These are phyloP conservation scores for Macaca nemestrina DNA, from an alignment of 2,113 vertebrate genomes.

Conservation along the genomic window DNA sequence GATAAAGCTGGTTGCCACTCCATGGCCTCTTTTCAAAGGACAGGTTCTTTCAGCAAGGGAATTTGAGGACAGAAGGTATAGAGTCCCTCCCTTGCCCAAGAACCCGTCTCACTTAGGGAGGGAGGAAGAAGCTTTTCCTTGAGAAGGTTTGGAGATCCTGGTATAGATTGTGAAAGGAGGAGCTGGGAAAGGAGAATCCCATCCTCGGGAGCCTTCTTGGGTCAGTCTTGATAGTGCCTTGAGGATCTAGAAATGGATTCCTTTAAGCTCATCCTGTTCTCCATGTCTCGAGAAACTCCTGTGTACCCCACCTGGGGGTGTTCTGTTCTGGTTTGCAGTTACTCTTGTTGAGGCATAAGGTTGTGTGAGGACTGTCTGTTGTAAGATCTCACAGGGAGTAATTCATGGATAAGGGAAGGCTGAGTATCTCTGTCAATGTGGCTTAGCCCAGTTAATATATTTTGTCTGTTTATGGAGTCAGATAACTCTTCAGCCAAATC, in stretches of 20 bases:
- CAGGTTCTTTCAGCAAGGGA: neutral
- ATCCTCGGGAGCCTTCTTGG: neutral
- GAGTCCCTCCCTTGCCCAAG: neutral
- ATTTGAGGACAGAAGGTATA: neutral
- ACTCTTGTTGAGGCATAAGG: neutral
- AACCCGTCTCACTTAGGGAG: neutral
- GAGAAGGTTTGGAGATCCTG: neutral
- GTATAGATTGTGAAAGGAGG: neutral
- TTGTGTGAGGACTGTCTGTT: neutral
- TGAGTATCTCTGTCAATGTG: neutral
- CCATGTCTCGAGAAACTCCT: neutral
- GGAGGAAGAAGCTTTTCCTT: neutral
- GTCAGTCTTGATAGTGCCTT: neutral
- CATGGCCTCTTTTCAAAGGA: neutral
- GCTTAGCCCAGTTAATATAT: neutral
- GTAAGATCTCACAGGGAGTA: neutral
- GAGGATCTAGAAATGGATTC: neutral
- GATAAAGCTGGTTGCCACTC: neutral
- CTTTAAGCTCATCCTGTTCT: neutral
- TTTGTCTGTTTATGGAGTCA: neutral
- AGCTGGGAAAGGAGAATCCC: neutral
- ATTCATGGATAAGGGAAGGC: neutral
- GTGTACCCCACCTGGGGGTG: neutral
- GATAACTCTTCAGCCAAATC: neutral
- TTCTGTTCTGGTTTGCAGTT: neutral